These are phyloP conservation scores for Zaprionus capensis DNA, from an alignment of 1,140 invertebrate genomes.

Conservation along the genomic window DNA sequence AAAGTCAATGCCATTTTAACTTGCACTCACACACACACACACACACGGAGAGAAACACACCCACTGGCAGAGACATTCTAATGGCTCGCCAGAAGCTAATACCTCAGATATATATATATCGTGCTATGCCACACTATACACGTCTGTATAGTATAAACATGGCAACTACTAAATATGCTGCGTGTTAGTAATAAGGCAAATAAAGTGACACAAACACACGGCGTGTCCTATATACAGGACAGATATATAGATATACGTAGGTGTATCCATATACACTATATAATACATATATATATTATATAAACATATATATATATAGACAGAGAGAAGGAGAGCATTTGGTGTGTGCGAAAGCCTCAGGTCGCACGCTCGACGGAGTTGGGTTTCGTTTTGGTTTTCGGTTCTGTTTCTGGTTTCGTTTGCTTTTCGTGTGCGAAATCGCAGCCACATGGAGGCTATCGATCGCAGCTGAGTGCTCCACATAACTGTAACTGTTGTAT, in stretches of 20 bases:
- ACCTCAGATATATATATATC: conserved; percentile 23
- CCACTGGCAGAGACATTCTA: conserved; percentile 55
- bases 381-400: conserved; percentile 9
- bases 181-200: conserved; percentile 79
- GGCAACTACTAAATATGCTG: conserved; percentile 78
- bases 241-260: conserved; percentile 52
- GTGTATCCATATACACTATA: conserved; percentile 13
- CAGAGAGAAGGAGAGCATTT: conserved; percentile 13
- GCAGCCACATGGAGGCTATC: conserved; percentile 68
- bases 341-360: conserved; percentile 55
- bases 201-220: conserved; percentile 58
- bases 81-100: conserved; percentile 48
- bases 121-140: conserved; percentile 15
- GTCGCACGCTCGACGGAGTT: conserved; percentile 32
- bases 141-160: conserved; percentile 40
- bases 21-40: conserved; percentile 28
- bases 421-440: conserved; percentile 80
- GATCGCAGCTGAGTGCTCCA: conserved; percentile 64
- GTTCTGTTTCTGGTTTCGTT: conserved; percentile 59
- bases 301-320: conserved; percentile 17
- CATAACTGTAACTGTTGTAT: conserved; percentile 62
- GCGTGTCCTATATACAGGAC: conserved; percentile 67
- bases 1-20: conserved; percentile 72
- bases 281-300: conserved; percentile 25
- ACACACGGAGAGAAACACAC: conserved; percentile 27